These are phyloP conservation scores for Setophaga coronata DNA, from an alignment of 2,113 vertebrate genomes.

Conservation along the genomic window DNA sequence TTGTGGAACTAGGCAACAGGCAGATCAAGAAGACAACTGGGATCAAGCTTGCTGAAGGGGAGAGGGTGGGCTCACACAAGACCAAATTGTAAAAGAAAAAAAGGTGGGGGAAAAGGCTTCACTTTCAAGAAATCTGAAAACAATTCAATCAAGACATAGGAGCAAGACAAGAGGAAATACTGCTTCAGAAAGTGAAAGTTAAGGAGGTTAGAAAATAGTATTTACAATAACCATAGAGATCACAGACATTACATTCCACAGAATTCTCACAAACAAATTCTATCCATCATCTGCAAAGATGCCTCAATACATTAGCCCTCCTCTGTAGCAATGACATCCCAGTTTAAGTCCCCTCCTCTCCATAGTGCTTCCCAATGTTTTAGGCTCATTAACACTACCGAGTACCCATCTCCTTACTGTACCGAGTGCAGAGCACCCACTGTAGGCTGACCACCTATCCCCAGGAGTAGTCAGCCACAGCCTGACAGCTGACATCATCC, in stretches of 20 bases:
- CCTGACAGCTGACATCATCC: not conserved
- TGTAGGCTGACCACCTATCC: not conserved
- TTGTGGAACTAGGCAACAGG: not conserved
- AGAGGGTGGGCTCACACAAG: not conserved
- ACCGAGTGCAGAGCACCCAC: not conserved
- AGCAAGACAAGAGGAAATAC: not conserved
- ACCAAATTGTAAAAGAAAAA: not conserved
- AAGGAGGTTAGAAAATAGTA: not conserved
- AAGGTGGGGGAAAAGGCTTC: not conserved
- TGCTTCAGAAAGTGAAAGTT: not conserved
- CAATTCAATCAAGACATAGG: not conserved
- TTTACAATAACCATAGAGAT: not conserved
- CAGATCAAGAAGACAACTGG: not conserved
- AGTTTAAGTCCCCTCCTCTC: not conserved
- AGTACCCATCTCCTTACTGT: not conserved
- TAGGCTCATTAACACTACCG: not conserved
- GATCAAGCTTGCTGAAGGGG: not conserved
- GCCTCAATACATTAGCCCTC: not conserved
- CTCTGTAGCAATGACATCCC: not conserved
- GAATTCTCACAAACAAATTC: not conserved
- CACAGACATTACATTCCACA: not conserved
- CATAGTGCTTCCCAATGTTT: not conserved
- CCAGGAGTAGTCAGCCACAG: not conserved
- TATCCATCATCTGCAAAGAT: not conserved
- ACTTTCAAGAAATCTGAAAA: not conserved